Evolutionary conservation across 2,888 invertebrate species (phyloP).

Genomic region (Cephus pulcher): DNA sequence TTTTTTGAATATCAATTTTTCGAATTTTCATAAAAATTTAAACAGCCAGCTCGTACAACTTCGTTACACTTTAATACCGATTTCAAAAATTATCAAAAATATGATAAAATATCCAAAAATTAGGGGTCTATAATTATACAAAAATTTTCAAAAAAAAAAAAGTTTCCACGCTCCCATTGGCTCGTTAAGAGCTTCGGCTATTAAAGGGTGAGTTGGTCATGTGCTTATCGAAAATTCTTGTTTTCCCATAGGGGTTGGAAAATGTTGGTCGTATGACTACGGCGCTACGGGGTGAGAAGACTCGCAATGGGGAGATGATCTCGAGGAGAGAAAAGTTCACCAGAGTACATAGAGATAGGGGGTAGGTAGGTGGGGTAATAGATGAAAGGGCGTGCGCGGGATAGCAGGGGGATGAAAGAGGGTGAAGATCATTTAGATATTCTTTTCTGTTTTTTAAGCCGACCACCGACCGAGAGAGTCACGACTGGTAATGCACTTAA

Average conservation of each 20-base stretch:
- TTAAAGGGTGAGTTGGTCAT: background rate
- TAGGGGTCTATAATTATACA: background rate
- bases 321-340: background rate
- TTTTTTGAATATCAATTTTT: no score
- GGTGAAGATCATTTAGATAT: constrained; percentile 16
- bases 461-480: constrained; percentile 28
- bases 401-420: constrained; percentile 12
- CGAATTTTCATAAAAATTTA: no score
- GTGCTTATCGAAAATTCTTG: constrained; percentile 7
- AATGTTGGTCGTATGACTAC: background rate
- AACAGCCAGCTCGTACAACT: no score
- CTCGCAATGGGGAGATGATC: background rate
- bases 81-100: no score
- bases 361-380: background rate
- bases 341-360: background rate
- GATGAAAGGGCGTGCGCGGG: background rate
- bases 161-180: background rate
- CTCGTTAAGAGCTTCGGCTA: background rate
- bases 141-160: background rate
- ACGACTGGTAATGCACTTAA: constrained; percentile 20
- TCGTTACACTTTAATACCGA: no score
- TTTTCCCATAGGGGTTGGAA: constrained; percentile 3
- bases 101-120: no score
- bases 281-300: background rate
- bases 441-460: constrained; percentile 7